phyloP scores from a whole-genome alignment of 1,140 invertebrate species.

The Drosophila fuyamai region DNA sequence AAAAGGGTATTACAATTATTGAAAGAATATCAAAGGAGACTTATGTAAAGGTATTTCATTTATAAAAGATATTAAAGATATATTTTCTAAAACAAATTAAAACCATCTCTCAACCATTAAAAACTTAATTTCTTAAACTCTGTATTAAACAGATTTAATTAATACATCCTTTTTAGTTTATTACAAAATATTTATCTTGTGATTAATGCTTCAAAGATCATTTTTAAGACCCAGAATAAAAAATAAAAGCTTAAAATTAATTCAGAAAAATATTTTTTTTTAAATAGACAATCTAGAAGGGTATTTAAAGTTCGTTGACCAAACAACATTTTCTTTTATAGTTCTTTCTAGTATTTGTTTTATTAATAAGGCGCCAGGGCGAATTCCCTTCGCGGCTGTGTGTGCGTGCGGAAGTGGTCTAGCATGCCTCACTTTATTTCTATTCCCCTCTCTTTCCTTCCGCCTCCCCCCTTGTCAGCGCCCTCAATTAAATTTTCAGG shows the following conservation, averaged over 20 bases:
- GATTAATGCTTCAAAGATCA: too few relatives aligned
- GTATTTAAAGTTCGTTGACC: not conserved
- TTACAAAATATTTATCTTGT: too few relatives aligned
- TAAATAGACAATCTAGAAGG: not conserved
- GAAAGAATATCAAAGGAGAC: not conserved
- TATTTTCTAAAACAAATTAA: not conserved
- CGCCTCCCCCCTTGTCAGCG: not conserved
- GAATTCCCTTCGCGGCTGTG: constrained; percentile 16
- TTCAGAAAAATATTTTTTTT: too few relatives aligned
- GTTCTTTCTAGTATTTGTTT: constrained; percentile 64
- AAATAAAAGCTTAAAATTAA: too few relatives aligned
- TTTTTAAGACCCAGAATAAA: too few relatives aligned
- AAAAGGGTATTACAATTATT: not conserved
- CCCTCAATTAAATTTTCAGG: constrained; percentile 76
- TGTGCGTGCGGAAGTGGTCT: constrained; percentile 69
- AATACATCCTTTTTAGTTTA: too few relatives aligned
- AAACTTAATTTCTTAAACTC: too few relatives aligned
- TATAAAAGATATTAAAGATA: not conserved
- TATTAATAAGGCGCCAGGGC: constrained; percentile 67
- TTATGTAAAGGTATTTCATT: not conserved
- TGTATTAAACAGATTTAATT: too few relatives aligned
- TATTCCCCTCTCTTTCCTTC: constrained; percentile 32
- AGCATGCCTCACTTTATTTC: constrained; percentile 65
- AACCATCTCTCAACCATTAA: too few relatives aligned
- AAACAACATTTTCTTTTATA: not conserved